Conservation (phyloP, 2,888 invertebrate genomes). For the Thymelicus sylvestris region DNA sequence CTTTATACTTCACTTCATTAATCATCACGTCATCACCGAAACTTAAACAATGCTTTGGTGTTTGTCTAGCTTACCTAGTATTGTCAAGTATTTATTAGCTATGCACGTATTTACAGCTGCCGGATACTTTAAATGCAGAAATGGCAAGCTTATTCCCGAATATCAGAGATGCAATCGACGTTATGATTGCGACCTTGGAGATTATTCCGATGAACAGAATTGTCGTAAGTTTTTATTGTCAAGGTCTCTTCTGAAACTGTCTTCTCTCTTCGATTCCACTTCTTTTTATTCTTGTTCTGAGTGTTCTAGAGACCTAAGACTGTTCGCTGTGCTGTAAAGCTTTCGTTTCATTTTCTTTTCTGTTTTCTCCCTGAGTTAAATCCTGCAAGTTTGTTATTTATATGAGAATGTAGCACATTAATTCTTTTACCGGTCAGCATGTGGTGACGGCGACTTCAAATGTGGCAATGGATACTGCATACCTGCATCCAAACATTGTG, state of each 20-base stretch:
- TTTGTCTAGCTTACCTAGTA: slow-evolving; percentile 8
- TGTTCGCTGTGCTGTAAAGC: slow-evolving; percentile 18
- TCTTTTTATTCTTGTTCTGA: slow-evolving; percentile 22
- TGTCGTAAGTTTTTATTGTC: slow-evolving; percentile 87
- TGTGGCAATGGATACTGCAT: slow-evolving; percentile 88
- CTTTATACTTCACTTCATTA: background rate
- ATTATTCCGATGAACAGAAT: slow-evolving; percentile 90
- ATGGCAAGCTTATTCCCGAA: slow-evolving; percentile 85
- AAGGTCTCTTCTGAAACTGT: slow-evolving; percentile 35
- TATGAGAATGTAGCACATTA: slow-evolving; percentile 54
- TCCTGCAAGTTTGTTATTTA: slow-evolving; percentile 16
- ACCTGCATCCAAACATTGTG: slow-evolving; percentile 80
- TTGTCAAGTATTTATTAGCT: slow-evolving; percentile 45
- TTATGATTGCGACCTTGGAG: slow-evolving; percentile 86
- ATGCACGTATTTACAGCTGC: slow-evolving; percentile 73
- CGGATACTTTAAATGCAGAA: slow-evolving; percentile 87
- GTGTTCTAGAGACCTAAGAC: slow-evolving; percentile 22
- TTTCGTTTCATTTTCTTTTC: slow-evolving; percentile 21
- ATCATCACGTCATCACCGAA: background rate
- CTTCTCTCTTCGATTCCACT: slow-evolving; percentile 34
- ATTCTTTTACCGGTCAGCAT: slow-evolving; percentile 83
- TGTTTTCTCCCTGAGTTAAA: slow-evolving; percentile 27
- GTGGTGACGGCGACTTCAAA: slow-evolving; percentile 83
- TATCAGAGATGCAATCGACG: slow-evolving; percentile 86
- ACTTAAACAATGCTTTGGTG: slow-evolving; percentile 17